These are phyloP conservation scores for Peromyscus maniculatus DNA, from an alignment of 2,113 vertebrate genomes.

Conservation along the genomic window DNA sequence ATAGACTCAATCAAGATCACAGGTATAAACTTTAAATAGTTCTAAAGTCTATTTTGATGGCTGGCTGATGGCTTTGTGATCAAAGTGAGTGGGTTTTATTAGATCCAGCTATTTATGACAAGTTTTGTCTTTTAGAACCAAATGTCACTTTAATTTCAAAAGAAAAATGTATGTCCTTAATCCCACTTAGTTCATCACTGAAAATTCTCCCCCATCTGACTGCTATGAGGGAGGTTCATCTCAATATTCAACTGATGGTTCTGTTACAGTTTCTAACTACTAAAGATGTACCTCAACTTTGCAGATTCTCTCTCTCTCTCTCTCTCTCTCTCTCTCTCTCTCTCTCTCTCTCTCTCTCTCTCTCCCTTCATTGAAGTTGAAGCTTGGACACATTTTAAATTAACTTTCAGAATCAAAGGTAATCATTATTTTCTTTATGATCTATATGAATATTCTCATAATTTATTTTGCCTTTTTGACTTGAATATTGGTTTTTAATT, in stretches of 20 bases:
- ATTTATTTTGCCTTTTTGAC: conserved; percentile 63
- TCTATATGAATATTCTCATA: conserved; percentile 52
- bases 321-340: conserved; percentile 24
- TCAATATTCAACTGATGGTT: background rate
- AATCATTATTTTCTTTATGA: conserved; percentile 69
- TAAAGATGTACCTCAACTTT: conserved; percentile 64
- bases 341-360: background rate
- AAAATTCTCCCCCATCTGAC: background rate
- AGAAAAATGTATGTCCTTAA: conserved; percentile 40
- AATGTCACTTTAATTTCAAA: conserved; percentile 54
- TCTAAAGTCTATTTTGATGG: background rate
- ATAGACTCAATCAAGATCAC: background rate
- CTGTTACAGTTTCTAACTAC: conserved; percentile 24
- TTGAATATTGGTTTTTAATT: conserved; percentile 62
- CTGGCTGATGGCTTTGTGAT: conserved; percentile 2
- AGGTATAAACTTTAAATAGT: background rate
- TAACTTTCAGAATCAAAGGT: conserved; percentile 78
- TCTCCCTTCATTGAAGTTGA: conserved; percentile 33
- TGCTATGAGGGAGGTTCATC: conserved; percentile 26
- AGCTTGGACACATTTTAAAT: conserved; percentile 69
- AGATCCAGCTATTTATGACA: background rate
- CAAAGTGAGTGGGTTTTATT: conserved; percentile 5
- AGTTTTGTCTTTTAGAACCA: conserved; percentile 37
- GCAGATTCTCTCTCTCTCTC: conserved; percentile 27
- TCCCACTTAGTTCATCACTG: conserved; percentile 54